Evolutionary conservation across 2,113 vertebrate species (phyloP).

Genomic region (Rattus rattus): DNA sequence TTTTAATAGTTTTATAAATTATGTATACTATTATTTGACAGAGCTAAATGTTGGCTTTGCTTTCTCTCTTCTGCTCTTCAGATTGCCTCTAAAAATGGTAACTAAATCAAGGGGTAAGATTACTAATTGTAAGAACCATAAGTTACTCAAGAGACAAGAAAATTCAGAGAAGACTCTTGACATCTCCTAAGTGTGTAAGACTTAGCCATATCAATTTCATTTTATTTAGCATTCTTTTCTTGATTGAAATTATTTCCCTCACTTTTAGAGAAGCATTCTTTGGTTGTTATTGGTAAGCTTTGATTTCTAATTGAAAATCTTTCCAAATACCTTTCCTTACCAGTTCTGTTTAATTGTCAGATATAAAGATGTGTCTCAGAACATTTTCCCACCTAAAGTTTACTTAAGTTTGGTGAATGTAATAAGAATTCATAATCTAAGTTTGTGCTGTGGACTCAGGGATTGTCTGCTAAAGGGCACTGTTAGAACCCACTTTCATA

Average conservation of each 20-base stretch:
- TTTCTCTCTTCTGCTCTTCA: neutral
- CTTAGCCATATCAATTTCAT: neutral
- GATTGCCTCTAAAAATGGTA: neutral
- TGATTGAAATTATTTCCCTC: neutral
- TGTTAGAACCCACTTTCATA: neutral
- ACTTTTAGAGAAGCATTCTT: neutral
- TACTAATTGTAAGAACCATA: neutral
- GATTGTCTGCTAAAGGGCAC: neutral
- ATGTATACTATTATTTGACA: neutral
- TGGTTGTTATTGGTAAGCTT: neutral
- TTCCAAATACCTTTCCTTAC: neutral
- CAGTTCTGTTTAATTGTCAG: neutral
- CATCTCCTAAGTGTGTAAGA: neutral
- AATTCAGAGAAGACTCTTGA: neutral
- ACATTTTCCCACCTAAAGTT: accelerated
- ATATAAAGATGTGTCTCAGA: neutral
- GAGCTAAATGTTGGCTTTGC: neutral
- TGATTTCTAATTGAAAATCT: neutral
- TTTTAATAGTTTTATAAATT: neutral
- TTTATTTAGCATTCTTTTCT: neutral
- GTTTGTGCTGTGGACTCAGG: neutral
- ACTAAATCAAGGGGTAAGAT: neutral
- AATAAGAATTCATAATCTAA: neutral
- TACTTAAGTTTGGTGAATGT: neutral
- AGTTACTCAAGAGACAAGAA: neutral